Evolutionary conservation across 53 echinoderm and acorn worm species (phyloP).

Genomic region (Holothuria scabra): DNA sequence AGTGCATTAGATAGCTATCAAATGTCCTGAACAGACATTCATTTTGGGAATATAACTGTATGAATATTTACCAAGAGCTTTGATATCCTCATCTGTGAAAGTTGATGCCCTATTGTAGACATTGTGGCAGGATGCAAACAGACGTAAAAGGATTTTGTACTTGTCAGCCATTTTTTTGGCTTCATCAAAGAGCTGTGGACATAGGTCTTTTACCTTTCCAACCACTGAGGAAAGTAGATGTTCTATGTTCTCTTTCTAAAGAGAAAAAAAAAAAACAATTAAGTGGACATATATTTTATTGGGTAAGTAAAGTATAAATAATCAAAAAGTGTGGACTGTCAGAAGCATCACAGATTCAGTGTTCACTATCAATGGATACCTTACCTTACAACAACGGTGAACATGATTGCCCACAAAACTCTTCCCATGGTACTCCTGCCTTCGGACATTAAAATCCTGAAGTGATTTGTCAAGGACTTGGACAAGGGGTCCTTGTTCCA

Average conservation of each 20-base stretch:
- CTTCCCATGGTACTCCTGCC: too few relatives aligned
- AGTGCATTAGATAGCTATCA: not conserved
- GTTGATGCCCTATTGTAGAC: conserved; percentile 12
- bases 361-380: too few relatives aligned
- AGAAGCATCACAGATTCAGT: too few relatives aligned
- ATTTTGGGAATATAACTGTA: not conserved
- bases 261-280: not conserved
- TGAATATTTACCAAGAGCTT: conserved; percentile 16
- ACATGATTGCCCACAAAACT: too few relatives aligned
- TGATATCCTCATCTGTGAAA: conserved; percentile 8
- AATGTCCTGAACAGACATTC: conserved; percentile 1
- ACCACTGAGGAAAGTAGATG: not conserved
- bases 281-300: not conserved
- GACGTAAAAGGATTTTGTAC: not conserved
- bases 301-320: too few relatives aligned
- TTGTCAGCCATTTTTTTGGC: not conserved
- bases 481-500: too few relatives aligned
- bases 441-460: too few relatives aligned
- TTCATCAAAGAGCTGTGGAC: too few relatives aligned
- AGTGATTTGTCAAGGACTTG: too few relatives aligned
- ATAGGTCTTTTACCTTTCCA: too few relatives aligned
- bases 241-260: conserved; percentile 20
- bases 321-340: too few relatives aligned
- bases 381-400: too few relatives aligned
- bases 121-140: conserved; percentile 5